These are phyloP conservation scores for Pitangus sulphuratus DNA, from an alignment of 2,797 vertebrate species.

Conservation along the genomic window DNA sequence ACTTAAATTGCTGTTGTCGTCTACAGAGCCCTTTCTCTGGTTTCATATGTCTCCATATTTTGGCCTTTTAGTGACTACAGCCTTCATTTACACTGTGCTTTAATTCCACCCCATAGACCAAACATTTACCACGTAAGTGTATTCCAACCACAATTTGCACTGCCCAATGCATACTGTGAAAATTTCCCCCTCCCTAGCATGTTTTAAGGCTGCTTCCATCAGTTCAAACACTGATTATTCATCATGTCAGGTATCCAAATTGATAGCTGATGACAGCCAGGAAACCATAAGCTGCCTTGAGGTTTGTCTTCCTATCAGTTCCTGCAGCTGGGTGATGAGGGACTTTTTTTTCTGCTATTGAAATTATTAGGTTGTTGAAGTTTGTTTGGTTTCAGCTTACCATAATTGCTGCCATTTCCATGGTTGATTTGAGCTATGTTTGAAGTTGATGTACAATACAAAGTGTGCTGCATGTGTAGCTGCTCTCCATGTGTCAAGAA, in stretches of 20 bases:
- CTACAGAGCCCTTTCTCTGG: background rate
- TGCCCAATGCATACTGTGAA: background rate
- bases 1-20: background rate
- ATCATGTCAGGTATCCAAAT: background rate
- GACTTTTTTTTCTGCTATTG: background rate
- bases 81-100: background rate
- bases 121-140: background rate
- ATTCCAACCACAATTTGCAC: background rate
- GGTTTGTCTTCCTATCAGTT: constrained; percentile 60
- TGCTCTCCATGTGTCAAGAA: constrained; percentile 62
- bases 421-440: constrained; percentile 44
- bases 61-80: background rate
- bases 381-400: constrained; percentile 61
- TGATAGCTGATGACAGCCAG: constrained; percentile 60
- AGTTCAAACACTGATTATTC: constrained; percentile 45
- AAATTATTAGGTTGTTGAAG: constrained; percentile 31
- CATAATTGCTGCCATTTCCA: constrained; percentile 60
- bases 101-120: background rate
- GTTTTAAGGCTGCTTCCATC: constrained; percentile 43
- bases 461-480: constrained; percentile 45
- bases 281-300: constrained; percentile 60
- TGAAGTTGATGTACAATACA: constrained; percentile 52
- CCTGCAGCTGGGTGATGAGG: background rate
- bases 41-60: background rate
- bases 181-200: background rate